phyloP scores from a whole-genome alignment of 1,140 invertebrate species.

The Chrysoperla carnea region DNA sequence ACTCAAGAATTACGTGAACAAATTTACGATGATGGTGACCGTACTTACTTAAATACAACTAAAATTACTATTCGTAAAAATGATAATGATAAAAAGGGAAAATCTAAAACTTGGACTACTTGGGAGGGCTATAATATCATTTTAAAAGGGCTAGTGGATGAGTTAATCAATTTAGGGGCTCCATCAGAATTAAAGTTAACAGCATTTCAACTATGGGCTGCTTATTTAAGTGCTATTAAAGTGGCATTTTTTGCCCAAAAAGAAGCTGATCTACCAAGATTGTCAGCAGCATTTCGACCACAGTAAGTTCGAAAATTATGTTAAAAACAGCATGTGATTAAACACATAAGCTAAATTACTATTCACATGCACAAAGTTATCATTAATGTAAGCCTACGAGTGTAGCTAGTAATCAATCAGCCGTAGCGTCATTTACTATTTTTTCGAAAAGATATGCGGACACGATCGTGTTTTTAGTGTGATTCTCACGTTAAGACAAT shows the following conservation, averaged over 20 bases:
- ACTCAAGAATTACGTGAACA: constrained; percentile 26
- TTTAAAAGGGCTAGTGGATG: constrained; percentile 36
- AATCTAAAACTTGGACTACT: constrained; percentile 28
- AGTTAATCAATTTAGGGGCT: constrained; percentile 36
- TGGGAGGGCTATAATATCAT: constrained; percentile 50
- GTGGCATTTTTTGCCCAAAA: constrained; percentile 34
- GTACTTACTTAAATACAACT: constrained; percentile 1
- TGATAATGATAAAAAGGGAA: constrained; percentile 1
- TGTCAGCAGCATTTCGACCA: constrained; percentile 25
- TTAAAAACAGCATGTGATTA: neutral
- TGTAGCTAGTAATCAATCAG: too few species aligned
- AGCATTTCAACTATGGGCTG: constrained; percentile 41
- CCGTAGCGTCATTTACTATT: too few species aligned
- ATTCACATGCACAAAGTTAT: too few species aligned
- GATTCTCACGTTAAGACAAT: too few species aligned
- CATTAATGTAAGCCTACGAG: too few species aligned
- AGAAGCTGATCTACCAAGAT: constrained; percentile 26
- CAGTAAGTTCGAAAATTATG: constrained; percentile 21
- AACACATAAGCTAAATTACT: too few species aligned
- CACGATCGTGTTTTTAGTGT: too few species aligned
- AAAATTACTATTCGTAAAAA: constrained; percentile 1
- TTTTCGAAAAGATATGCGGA: too few species aligned
- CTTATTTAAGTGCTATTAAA: constrained; percentile 36
- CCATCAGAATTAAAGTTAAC: constrained; percentile 32
- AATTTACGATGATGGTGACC: constrained; percentile 16